Evolutionary conservation across 2,888 invertebrate genomes (phyloP).

Genomic region (Lasioglossum villosulum): DNA sequence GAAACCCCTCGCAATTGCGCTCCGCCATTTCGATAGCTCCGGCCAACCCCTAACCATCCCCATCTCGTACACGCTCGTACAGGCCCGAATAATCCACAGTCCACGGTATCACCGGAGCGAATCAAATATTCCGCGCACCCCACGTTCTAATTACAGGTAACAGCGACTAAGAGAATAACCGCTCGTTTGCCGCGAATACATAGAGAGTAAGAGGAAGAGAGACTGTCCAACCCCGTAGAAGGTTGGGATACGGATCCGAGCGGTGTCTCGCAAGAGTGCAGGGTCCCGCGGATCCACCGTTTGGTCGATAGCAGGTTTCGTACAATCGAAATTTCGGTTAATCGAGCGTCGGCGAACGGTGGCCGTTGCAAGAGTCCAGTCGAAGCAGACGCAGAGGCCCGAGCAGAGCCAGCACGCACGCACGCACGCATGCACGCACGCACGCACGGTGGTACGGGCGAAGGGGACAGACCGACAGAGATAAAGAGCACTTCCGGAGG

Average conservation of each 20-base stretch:
- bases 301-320: constrained; percentile 48
- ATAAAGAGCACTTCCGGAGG: constrained; percentile 84
- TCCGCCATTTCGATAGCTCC: neutral
- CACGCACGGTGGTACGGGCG: constrained; percentile 65
- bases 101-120: neutral
- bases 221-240: neutral
- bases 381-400: constrained; percentile 25
- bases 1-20: neutral
- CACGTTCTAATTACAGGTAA: neutral
- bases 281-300: constrained; percentile 17
- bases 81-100: neutral
- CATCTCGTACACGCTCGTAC: neutral
- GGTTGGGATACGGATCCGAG: neutral
- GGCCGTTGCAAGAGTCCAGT: constrained; percentile 27
- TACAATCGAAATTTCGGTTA: constrained; percentile 56
- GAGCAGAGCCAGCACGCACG: constrained; percentile 33
- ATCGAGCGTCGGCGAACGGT: constrained; percentile 23
- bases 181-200: neutral
- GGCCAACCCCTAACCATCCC: neutral
- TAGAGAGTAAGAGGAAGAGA: neutral
- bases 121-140: neutral
- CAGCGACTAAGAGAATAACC: neutral
- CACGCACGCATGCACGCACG: constrained; percentile 44
- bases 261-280: neutral
- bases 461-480: constrained; percentile 84